Evolutionary conservation across 2,888 invertebrate species (phyloP).

Genomic region (Nasonovia ribisnigri): DNA sequence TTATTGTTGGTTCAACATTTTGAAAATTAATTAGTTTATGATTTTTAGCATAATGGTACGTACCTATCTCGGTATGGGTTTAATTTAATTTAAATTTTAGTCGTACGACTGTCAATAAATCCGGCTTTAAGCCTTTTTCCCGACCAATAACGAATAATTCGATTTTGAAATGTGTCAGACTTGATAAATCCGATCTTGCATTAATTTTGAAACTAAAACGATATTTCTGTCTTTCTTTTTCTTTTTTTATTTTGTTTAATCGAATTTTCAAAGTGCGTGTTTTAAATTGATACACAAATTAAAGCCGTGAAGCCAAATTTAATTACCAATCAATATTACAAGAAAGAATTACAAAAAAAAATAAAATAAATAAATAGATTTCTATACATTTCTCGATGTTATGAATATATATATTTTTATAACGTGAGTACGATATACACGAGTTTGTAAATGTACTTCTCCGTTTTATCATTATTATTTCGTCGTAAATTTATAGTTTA

Average conservation of each 20-base stretch:
- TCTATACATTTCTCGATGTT: not conserved
- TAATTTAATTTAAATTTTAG: not conserved
- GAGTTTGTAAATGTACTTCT: not conserved
- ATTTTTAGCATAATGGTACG: not conserved
- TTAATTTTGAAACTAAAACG: slow-evolving; percentile 29
- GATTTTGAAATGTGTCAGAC: slow-evolving; percentile 31
- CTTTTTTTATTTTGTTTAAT: slow-evolving; percentile 13
- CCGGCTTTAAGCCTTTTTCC: not conserved
- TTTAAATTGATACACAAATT: not conserved
- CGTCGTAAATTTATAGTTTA: slow-evolving; percentile 28
- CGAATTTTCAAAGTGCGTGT: not conserved
- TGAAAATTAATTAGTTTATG: not conserved
- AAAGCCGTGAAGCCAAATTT: not conserved
- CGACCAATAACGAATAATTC: slow-evolving; percentile 31
- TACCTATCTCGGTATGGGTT: not conserved
- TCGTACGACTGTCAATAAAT: not conserved
- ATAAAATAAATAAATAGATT: not conserved
- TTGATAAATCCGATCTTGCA: slow-evolving; percentile 24
- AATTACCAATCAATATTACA: not conserved
- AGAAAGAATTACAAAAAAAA: not conserved
- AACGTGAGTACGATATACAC: not conserved
- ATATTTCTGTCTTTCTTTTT: slow-evolving; percentile 15
- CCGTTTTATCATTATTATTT: slow-evolving; percentile 4
- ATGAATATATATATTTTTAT: not conserved
- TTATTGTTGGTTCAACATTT: not conserved